Percentiles rank a stretch among this genome's conserved stretches.
These are phyloP conservation scores for Ridgeia piscesae DNA, from an alignment of 1,140 invertebrate species.

Conservation along the genomic window DNA sequence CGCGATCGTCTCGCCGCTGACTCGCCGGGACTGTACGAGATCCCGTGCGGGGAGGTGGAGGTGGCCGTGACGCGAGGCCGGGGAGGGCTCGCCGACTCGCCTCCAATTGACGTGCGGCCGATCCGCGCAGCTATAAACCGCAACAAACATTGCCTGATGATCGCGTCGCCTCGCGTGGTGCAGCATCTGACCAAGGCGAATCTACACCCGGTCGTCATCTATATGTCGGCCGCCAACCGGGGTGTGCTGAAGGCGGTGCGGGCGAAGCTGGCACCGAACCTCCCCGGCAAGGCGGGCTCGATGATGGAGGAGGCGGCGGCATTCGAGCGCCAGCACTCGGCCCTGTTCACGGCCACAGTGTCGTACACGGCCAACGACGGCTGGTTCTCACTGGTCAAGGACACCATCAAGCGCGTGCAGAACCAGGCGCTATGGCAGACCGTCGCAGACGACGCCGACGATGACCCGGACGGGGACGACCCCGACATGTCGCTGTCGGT, in stretches of 20 bases:
- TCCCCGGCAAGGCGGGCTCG: conserved; percentile 15
- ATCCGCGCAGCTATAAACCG: conserved; percentile 13
- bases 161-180: conserved; percentile 21
- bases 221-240: conserved; percentile 21
- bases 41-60: conserved; percentile 20
- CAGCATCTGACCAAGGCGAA: conserved; percentile 19
- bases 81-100: not conserved
- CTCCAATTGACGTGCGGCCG: not conserved
- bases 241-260: conserved; percentile 22
- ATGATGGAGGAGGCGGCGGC: conserved; percentile 22
- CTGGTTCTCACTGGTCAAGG: conserved; percentile 26
- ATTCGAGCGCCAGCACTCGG: conserved; percentile 21
- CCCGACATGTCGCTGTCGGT: not conserved
- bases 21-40: conserved; percentile 27
- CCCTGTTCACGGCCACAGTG: conserved; percentile 25
- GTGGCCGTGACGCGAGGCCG: not conserved
- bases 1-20: conserved; percentile 20
- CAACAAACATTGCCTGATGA: conserved; percentile 25
- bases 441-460: not conserved
- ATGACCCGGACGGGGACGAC: conserved; percentile 18
- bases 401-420: conserved; percentile 27
- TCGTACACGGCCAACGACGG: conserved; percentile 19
- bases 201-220: conserved; percentile 28
- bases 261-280: not conserved
- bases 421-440: conserved; percentile 24